These are phyloP conservation scores for Parnassius apollo DNA, from an alignment of 2,888 invertebrate species.

Conservation along the genomic window DNA sequence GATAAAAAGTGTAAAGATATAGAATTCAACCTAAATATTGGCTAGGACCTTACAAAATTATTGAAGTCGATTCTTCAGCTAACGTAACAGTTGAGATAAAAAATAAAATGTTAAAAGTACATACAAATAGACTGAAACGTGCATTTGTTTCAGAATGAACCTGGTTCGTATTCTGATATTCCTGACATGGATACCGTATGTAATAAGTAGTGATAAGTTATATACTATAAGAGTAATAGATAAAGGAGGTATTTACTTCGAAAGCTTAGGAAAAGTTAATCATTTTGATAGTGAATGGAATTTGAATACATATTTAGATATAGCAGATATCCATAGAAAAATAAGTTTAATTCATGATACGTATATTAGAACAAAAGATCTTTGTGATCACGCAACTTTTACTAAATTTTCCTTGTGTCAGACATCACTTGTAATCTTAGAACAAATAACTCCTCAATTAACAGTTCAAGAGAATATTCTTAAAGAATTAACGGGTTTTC, in stretches of 20 bases:
- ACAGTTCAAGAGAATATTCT: slow-evolving; percentile 27
- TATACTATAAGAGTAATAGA: slow-evolving; percentile 27
- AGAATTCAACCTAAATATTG: too few relatives aligned
- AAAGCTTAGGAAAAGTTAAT: slow-evolving; percentile 32
- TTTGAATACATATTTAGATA: slow-evolving; percentile 30
- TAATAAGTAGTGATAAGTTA: slow-evolving; percentile 13
- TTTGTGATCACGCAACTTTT: slow-evolving; percentile 28
- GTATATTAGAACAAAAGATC: slow-evolving; percentile 25
- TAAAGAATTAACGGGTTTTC: slow-evolving; percentile 29
- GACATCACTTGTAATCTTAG: slow-evolving; percentile 27
- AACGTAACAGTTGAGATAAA: too few relatives aligned
- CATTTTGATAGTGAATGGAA: slow-evolving; percentile 34
- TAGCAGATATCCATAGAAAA: slow-evolving; percentile 30
- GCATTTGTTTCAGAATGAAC: slow-evolving; percentile 32
- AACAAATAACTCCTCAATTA: slow-evolving; percentile 30
- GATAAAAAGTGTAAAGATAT: too few relatives aligned
- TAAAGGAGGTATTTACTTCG: slow-evolving; percentile 30
- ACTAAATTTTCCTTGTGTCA: slow-evolving; percentile 26
- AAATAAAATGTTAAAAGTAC: too few relatives aligned
- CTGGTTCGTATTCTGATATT: slow-evolving; percentile 17
- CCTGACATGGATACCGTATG: slow-evolving; percentile 19
- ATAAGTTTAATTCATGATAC: slow-evolving; percentile 29
- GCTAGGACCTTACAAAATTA: too few relatives aligned
- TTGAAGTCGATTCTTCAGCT: too few relatives aligned
- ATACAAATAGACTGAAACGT: slow-evolving; percentile 31